Conservation (phyloP, 2,797 vertebrate species). For the Rhynchotus rufescens region DNA sequence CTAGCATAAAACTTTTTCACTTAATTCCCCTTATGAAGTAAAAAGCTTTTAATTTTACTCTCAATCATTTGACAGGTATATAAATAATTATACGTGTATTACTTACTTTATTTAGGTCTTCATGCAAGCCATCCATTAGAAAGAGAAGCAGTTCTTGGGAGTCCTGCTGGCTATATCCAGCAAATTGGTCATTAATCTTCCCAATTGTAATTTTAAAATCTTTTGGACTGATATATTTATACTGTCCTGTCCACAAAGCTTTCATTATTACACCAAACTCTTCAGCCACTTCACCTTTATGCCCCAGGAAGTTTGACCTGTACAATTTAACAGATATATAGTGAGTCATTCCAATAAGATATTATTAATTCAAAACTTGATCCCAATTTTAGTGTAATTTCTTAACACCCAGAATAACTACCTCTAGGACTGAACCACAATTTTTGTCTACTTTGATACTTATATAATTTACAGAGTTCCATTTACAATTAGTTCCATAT, state of each 20-base stretch:
- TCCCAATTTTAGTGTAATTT: neutral
- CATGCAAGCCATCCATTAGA: conserved; percentile 97
- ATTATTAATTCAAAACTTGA: neutral
- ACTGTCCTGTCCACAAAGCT: conserved; percentile 94
- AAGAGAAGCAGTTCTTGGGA: conserved; percentile 97
- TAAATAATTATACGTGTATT: neutral
- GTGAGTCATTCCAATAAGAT: neutral
- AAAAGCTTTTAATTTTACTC: neutral
- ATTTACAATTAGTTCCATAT: neutral
- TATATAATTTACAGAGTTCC: neutral
- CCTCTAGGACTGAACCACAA: neutral
- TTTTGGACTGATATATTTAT: conserved; percentile 93
- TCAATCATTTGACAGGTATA: neutral
- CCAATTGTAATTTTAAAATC: conserved; percentile 97
- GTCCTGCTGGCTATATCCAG: conserved; percentile 94
- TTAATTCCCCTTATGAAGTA: neutral
- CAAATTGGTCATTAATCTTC: conserved; percentile 96
- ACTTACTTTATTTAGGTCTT: conserved; percentile 97
- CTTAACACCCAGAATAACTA: neutral
- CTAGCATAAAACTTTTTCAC: neutral
- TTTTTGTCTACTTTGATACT: neutral
- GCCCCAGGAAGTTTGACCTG: conserved; percentile 94
- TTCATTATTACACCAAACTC: conserved; percentile 98
- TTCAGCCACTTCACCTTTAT: conserved; percentile 98
- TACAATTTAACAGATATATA: conserved; percentile 10